Conservation (phyloP, 2,113 vertebrate species). For the Lagopus leucura region DNA sequence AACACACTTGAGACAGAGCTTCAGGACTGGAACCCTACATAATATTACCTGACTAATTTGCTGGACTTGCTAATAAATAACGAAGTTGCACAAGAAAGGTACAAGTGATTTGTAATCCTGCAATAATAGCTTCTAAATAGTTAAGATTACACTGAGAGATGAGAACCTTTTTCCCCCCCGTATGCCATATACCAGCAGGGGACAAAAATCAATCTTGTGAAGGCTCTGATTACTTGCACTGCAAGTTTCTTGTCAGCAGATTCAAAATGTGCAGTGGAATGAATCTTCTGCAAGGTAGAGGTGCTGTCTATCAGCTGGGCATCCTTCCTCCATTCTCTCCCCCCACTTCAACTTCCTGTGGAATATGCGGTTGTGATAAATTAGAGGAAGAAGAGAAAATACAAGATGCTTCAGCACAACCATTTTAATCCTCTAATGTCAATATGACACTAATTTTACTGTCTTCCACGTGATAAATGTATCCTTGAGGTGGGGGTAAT, state of each 20-base stretch:
- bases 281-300: slow-evolving; percentile 81
- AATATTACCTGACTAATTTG: slow-evolving; percentile 58
- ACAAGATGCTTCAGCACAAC: slow-evolving; percentile 70
- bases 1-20: background rate
- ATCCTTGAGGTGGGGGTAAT: slow-evolving; percentile 25
- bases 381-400: slow-evolving; percentile 67
- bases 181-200: slow-evolving; percentile 77
- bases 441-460: slow-evolving; percentile 60
- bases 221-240: slow-evolving; percentile 81
- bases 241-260: slow-evolving; percentile 84
- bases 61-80: slow-evolving; percentile 60
- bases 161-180: slow-evolving; percentile 73
- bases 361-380: slow-evolving; percentile 79
- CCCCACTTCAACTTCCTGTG: slow-evolving; percentile 68
- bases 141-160: slow-evolving; percentile 82
- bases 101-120: slow-evolving; percentile 79
- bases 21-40: background rate
- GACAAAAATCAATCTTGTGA: slow-evolving; percentile 83
- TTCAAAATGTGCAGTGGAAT: slow-evolving; percentile 82
- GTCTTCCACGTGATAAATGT: slow-evolving; percentile 66
- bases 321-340: slow-evolving; percentile 66
- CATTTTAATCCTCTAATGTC: slow-evolving; percentile 77
- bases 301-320: slow-evolving; percentile 74
- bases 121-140: slow-evolving; percentile 81
- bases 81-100: slow-evolving; percentile 60